These are phyloP conservation scores for Seriola quinqueradiata DNA, from an alignment of 2,113 vertebrate species.

Conservation along the genomic window DNA sequence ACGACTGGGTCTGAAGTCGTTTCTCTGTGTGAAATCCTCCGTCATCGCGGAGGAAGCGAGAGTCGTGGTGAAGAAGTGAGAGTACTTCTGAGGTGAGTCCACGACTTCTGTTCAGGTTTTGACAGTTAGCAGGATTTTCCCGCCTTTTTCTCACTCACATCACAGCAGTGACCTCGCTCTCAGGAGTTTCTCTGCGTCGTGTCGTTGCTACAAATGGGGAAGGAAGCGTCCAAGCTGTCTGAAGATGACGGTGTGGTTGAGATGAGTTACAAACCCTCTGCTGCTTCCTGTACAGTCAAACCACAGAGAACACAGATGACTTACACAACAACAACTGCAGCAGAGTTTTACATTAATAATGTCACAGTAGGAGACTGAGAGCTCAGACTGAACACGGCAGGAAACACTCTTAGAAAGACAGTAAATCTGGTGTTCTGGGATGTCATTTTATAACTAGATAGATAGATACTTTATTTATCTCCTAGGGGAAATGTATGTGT, in stretches of 20 bases:
- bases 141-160: conserved; percentile 16
- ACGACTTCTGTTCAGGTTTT: conserved; percentile 51
- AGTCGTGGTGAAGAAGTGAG: conserved; percentile 65
- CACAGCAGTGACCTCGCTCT: background rate
- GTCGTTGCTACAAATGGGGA: conserved; percentile 2
- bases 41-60: conserved; percentile 54
- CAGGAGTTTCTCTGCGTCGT: background rate
- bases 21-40: too few species aligned
- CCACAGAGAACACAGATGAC: background rate
- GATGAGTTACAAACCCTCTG: background rate
- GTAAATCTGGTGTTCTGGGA: too few species aligned
- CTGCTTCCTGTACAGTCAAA: conserved; percentile 9
- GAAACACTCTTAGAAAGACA: too few species aligned
- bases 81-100: conserved; percentile 38
- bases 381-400: background rate
- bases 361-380: too few species aligned
- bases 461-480: too few species aligned
- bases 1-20: too few species aligned
- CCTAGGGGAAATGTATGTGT: too few species aligned
- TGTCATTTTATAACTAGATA: too few species aligned
- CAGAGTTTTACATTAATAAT: too few species aligned
- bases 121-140: conserved; percentile 57
- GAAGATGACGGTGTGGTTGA: conserved; percentile 12
- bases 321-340: background rate
- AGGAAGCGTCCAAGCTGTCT: conserved; percentile 11